Conservation (phyloP, 2,888 invertebrate species). For the Chrysotoxum bicinctum region DNA sequence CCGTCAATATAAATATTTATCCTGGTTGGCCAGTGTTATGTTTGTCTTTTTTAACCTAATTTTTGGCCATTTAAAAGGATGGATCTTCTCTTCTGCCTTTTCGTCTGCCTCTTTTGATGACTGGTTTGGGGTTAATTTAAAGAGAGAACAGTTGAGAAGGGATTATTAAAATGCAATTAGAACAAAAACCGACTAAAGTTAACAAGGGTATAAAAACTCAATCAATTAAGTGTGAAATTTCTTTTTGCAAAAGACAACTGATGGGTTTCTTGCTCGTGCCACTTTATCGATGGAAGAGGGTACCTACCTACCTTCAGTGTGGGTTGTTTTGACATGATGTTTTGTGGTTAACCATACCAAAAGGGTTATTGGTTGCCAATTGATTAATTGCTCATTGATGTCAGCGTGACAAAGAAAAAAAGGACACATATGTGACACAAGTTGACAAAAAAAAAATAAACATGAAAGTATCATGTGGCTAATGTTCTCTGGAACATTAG, state of each 20-base stretch:
- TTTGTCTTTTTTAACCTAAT: slow-evolving; percentile 27
- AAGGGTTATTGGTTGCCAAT: slow-evolving; percentile 69
- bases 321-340: slow-evolving; percentile 60
- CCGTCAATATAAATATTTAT: slow-evolving; percentile 65
- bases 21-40: slow-evolving; percentile 6
- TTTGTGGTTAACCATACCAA: slow-evolving; percentile 64
- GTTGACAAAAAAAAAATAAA: neutral
- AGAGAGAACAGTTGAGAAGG: slow-evolving; percentile 41
- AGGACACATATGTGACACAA: slow-evolving; percentile 58
- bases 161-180: slow-evolving; percentile 73
- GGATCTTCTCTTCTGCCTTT: slow-evolving; percentile 1
- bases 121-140: slow-evolving; percentile 46
- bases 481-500: slow-evolving; percentile 1
- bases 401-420: slow-evolving; percentile 44
- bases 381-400: slow-evolving; percentile 69
- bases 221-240: slow-evolving; percentile 72
- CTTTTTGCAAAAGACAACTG: slow-evolving; percentile 31
- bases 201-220: slow-evolving; percentile 73
- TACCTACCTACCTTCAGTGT: neutral
- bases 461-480: slow-evolving; percentile 46
- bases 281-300: neutral
- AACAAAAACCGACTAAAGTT: slow-evolving; percentile 57
- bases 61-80: slow-evolving; percentile 14
- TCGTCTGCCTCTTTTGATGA: too few species aligned
- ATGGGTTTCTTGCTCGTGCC: slow-evolving; percentile 38